Percentiles rank a stretch among this genome's conserved stretches.
phyloP scores from a whole-genome alignment of 1,140 invertebrate species.

The Conus ventricosus region DNA sequence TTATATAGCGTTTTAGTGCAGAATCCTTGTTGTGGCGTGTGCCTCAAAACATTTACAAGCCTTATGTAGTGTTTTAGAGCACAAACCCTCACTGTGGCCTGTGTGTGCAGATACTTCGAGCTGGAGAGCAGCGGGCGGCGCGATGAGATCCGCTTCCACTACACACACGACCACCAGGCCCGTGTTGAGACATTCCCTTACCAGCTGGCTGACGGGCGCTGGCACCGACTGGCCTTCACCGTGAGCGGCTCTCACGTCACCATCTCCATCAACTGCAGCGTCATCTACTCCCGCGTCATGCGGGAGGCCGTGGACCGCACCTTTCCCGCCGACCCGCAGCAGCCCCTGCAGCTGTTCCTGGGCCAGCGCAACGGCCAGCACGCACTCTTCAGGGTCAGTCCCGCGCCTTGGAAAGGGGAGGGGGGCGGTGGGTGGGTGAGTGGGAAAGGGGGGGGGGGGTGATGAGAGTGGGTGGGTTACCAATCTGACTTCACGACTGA shows the following conservation, averaged over 20 bases:
- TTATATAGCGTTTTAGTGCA: too few species aligned
- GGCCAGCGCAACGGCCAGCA: constrained; percentile 90
- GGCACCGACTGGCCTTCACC: constrained; percentile 89
- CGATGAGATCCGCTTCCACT: constrained; percentile 82
- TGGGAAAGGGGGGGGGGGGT: too few species aligned
- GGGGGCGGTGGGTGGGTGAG: too few species aligned
- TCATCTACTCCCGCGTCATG: constrained; percentile 85
- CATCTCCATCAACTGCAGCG: constrained; percentile 89
- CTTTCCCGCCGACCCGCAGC: constrained; percentile 32
- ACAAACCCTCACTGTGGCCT: too few species aligned
- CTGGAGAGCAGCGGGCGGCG: constrained; percentile 91
- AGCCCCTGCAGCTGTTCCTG: constrained; percentile 85
- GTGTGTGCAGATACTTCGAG: constrained; percentile 88
- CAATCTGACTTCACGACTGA: neutral
- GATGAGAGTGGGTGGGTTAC: neutral
- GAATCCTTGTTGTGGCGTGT: too few species aligned
- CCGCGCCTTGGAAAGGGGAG: neutral
- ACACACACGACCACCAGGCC: constrained; percentile 73
- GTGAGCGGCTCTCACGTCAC: constrained; percentile 88
- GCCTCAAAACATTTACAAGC: too few species aligned
- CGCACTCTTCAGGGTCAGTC: constrained; percentile 89
- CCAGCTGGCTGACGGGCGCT: constrained; percentile 87
- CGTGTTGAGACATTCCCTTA: constrained; percentile 91
- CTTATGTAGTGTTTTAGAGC: too few species aligned
- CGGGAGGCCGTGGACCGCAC: constrained; percentile 80